Conservation (phyloP, 2,113 vertebrate species). For the Pedetes capensis region DNA sequence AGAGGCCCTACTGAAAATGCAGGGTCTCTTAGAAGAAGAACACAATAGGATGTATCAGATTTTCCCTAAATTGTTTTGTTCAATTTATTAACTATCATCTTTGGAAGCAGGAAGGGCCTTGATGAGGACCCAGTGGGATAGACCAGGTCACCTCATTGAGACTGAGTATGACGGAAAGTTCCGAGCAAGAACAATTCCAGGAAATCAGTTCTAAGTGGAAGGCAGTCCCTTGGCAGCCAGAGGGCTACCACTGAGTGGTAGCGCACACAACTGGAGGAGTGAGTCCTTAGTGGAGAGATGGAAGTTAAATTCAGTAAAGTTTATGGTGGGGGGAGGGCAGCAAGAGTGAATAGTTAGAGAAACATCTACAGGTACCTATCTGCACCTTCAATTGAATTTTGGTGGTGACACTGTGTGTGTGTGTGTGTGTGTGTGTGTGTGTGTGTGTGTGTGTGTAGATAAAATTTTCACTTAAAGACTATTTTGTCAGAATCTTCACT, state of each 20-base stretch:
- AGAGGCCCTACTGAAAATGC: not conserved
- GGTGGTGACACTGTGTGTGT: not conserved
- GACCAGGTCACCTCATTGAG: not conserved
- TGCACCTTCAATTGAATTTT: conserved; percentile 12
- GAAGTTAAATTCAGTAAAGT: not conserved
- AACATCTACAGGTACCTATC: not conserved
- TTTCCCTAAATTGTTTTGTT: conserved; percentile 6
- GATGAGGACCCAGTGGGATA: not conserved
- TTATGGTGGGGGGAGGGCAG: not conserved
- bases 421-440: not conserved
- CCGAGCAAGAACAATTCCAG: not conserved
- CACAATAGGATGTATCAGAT: not conserved
- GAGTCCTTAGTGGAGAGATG: not conserved
- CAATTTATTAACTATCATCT: not conserved
- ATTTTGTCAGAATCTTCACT: not conserved
- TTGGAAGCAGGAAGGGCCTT: not conserved
- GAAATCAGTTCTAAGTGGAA: not conserved
- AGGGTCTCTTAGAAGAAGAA: not conserved
- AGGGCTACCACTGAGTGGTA: not conserved
- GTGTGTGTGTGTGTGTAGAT: not conserved
- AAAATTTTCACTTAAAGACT: not conserved
- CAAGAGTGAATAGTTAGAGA: not conserved
- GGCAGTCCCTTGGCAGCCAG: not conserved
- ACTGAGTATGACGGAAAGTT: not conserved
- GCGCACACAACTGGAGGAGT: not conserved